Evolutionary conservation across 1,140 invertebrate species (phyloP).

Genomic region (Pantala flavescens): DNA sequence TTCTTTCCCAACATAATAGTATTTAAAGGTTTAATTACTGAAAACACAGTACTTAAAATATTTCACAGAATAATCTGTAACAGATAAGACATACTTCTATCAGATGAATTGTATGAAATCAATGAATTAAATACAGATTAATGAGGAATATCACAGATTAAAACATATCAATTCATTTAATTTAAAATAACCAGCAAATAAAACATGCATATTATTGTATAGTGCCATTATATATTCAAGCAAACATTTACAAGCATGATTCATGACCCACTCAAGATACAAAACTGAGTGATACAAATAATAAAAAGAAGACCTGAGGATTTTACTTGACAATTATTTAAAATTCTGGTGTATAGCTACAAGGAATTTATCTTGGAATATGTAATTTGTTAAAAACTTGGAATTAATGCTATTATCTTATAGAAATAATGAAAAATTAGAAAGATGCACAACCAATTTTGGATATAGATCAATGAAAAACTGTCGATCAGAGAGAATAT

Average conservation of each 20-base stretch:
- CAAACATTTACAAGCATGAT: conserved; percentile 10
- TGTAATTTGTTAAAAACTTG: neutral
- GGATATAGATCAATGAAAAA: neutral
- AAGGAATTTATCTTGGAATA: neutral
- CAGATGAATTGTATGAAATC: too few species aligned
- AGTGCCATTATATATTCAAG: neutral
- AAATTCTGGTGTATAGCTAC: neutral
- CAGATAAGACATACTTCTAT: too few species aligned
- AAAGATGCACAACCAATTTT: neutral
- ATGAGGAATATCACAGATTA: too few species aligned
- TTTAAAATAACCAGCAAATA: neutral
- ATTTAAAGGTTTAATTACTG: too few species aligned
- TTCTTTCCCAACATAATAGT: too few species aligned
- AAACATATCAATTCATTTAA: too few species aligned
- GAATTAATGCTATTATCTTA: neutral
- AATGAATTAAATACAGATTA: too few species aligned
- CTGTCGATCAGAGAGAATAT: neutral
- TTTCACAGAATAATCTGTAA: too few species aligned
- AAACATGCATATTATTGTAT: conserved; percentile 3
- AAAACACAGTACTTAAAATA: too few species aligned
- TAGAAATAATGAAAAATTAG: neutral
- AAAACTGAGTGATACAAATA: neutral
- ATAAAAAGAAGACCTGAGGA: neutral
- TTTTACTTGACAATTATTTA: neutral
- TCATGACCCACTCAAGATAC: neutral